Percentiles rank a stretch among this genome's conserved stretches.
Evolutionary conservation across 2,113 vertebrate species (phyloP).

Genomic region (Mugil cephalus): DNA sequence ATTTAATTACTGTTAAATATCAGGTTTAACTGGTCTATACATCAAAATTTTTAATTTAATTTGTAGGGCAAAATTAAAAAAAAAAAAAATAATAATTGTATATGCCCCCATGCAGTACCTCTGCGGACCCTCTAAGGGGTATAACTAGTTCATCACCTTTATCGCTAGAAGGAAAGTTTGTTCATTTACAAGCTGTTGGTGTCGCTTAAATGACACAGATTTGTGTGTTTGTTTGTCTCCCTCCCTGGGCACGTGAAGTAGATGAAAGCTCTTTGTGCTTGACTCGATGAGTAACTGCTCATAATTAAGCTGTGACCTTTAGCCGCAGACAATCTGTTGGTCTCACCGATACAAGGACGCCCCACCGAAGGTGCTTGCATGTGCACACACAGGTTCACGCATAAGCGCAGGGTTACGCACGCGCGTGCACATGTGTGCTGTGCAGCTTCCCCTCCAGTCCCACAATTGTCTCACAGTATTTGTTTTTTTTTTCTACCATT

Average conservation of each 20-base stretch:
- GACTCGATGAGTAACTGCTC: constrained; percentile 2
- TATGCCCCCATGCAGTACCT: too few relatives aligned
- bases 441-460: constrained; percentile 12
- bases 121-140: too few relatives aligned
- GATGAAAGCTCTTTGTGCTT: background rate
- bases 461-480: constrained; percentile 61
- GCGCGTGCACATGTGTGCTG: background rate
- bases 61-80: too few relatives aligned
- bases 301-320: constrained; percentile 57
- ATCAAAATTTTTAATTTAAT: too few relatives aligned
- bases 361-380: background rate
- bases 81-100: too few relatives aligned
- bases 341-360: constrained; percentile 8
- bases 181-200: too few relatives aligned
- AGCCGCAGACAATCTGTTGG: constrained; percentile 11
- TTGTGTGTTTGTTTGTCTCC: background rate
- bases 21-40: too few relatives aligned
- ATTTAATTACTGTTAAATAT: too few relatives aligned
- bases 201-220: background rate
- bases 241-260: constrained; percentile 6
- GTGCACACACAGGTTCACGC: background rate
- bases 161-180: background rate
- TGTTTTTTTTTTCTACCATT: constrained; percentile 51
- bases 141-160: background rate
- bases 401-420: background rate